phyloP scores from a whole-genome alignment of 2,113 vertebrate species.

The Cebus imitator region DNA sequence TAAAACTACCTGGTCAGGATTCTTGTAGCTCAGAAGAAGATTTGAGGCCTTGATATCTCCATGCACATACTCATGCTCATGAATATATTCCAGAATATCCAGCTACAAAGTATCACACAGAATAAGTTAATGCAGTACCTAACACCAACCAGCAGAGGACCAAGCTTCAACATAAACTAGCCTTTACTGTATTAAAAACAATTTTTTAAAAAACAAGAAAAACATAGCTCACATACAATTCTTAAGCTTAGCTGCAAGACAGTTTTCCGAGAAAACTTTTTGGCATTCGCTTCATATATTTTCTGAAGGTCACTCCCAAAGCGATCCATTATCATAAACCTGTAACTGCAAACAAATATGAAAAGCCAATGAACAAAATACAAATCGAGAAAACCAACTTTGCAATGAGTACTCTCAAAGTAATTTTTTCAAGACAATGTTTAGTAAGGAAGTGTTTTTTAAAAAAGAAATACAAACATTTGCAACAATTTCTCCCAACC shows the following conservation, averaged over 20 bases:
- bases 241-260: slow-evolving; percentile 94
- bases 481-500: not conserved
- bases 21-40: slow-evolving; percentile 91
- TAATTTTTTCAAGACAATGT: slow-evolving; percentile 12
- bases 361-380: not conserved
- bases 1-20: slow-evolving; percentile 93
- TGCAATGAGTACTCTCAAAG: not conserved
- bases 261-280: slow-evolving; percentile 91
- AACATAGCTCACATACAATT: slow-evolving; percentile 87
- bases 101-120: slow-evolving; percentile 85
- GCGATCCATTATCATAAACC: slow-evolving; percentile 98
- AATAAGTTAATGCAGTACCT: slow-evolving; percentile 77
- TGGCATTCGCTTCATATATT: slow-evolving; percentile 91
- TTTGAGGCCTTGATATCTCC: slow-evolving; percentile 98
- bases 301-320: slow-evolving; percentile 97
- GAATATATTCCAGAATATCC: slow-evolving; percentile 94
- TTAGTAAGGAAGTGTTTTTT: not conserved
- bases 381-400: not conserved
- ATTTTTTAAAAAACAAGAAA: not conserved
- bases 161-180: slow-evolving; percentile 25
- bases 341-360: slow-evolving; percentile 87
- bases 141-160: slow-evolving; percentile 81
- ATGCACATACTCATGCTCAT: slow-evolving; percentile 97
- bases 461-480: not conserved
- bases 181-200: slow-evolving; percentile 45